Base-by-base conservation (phyloP, 2,113 vertebrate genomes). In the Poeciliopsis retropinna region DNA sequence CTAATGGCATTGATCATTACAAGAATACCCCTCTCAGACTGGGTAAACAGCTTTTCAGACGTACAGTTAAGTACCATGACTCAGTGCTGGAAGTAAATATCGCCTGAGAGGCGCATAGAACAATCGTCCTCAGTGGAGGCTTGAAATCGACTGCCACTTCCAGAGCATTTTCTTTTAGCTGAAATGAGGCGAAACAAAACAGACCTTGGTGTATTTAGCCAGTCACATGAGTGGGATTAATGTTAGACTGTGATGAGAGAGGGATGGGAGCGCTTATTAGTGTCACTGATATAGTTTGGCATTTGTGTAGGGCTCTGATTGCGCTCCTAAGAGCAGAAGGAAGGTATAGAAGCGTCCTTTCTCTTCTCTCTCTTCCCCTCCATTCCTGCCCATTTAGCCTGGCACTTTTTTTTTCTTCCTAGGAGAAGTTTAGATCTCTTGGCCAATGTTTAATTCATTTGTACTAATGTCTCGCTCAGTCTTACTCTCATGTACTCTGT, bases 1-100 rank as follows among this genome's bases (percentile, higher is more conserved):
- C 75, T 89, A 82, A 86, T 90, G 85, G 81, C 86, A 85, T 87
- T 85, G 84, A 90, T 91, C 85, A 85, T 74, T 87, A 85, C 70
- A 82, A 87, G 85, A 89, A 85, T 84, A 68, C 75, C 76, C 85
- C 61, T 60, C 37, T 79, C 76, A 80, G 83, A 81, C 74, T 31
- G 72, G 61, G 73, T 73, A 72, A 78, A 81, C 75, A 73, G 76
- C 25, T 29, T 73, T 73, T 73, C 79, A 78, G 79, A 83, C 67
- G 25, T 72, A 67, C 61, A 76, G 77, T 83, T 73, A 85, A 86
- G 83, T 80, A 84, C 84, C 29, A 76, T 75, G 82, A 85, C 81
- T 87, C 85, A 80, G 80, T 75, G 12, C 76, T 84, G 76, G 78
- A 84, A 84, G 82, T 85, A 87, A 86, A 82, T 81, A 87, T 86